Percentiles rank a stretch among this genome's conserved stretches.
Evolutionary conservation across 2,113 vertebrate genomes (phyloP).

Genomic region (Craseonycteris thonglongyai): DNA sequence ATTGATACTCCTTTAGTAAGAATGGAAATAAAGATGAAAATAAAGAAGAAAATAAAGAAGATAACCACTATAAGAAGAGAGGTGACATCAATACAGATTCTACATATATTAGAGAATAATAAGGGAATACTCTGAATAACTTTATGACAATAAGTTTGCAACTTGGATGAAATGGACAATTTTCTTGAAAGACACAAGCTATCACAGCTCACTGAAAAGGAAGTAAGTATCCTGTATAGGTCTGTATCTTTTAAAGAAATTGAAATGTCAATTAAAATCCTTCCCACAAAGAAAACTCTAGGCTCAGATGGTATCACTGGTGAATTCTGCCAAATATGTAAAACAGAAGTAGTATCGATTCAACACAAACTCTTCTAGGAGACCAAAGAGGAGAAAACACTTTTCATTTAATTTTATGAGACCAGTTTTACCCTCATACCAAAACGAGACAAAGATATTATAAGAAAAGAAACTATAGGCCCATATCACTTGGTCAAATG

Average conservation of each 20-base stretch:
- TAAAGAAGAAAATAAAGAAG: not conserved
- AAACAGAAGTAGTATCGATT: not conserved
- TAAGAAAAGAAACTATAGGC: not conserved
- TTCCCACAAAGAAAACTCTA: not conserved
- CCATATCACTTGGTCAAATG: not conserved
- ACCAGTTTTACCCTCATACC: not conserved
- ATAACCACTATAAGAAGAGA: not conserved
- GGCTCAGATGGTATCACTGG: not conserved
- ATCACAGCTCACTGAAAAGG: not conserved
- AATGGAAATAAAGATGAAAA: no score
- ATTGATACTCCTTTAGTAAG: not conserved
- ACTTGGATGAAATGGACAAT: not conserved
- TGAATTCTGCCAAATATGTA: not conserved
- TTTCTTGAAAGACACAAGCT: not conserved
- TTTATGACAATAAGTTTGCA: not conserved
- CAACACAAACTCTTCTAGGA: not conserved
- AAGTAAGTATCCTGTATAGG: not conserved
- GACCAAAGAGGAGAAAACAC: not conserved
- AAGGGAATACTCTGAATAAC: not conserved
- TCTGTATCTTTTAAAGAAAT: not conserved
- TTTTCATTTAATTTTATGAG: not conserved
- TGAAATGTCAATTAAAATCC: not conserved
- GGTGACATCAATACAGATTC: not conserved
- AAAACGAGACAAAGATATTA: not conserved
- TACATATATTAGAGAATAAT: not conserved